Base-by-base conservation (phyloP, 2,113 vertebrate species). In the Pelecanus crispus region DNA sequence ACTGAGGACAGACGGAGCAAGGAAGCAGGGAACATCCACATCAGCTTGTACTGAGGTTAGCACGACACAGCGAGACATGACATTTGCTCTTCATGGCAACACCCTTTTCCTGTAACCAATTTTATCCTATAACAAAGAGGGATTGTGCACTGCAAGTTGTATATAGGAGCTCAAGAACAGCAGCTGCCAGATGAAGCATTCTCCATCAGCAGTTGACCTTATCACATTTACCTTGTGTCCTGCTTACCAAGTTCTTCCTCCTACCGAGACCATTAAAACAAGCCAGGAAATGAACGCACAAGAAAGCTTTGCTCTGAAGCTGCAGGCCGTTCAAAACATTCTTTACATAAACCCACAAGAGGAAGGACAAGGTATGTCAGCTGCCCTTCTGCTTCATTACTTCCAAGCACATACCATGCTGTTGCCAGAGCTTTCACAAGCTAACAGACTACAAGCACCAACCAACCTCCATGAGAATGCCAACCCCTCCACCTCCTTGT, bases 61-160 rank as follows among this genome's bases (percentile, higher is more conserved):
- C 62, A 68, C 3, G 2, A 32, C 61, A 17, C 26, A 19, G 36
- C 0, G 2, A 71, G 71, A 58, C 20, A 1, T 1, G 49, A 19
- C 59, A 47, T 49, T 28, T 63, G n/a, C 36, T 62, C 36, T 58
- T 44, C 52, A 10, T 10, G 10, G 80, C 44, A 85, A 68, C 31
- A 50, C 34, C 28, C 31, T 28, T 52, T 6, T 28, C 74, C n/a
- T 42, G 19, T 52, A 65, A 45, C 29, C 59, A 31, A 8, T 63
- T 67, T 53, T 8, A 42, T 58, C 31, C 65, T 31, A 0, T 17
- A 62, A 62, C 65, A 67, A 67, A 55, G 15, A 50, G 36, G 55
- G 59, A 56, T 28, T 44, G 38, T 42, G 68, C 28, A 3, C 63
- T 21, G 42, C 1, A 2, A 56, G 62, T 7, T 56, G 34, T 18